Evolutionary conservation across 2,888 invertebrate genomes (phyloP), one percentile per base, ranked within the genome.

Genomic region (Agrochola lychnidis): DNA sequence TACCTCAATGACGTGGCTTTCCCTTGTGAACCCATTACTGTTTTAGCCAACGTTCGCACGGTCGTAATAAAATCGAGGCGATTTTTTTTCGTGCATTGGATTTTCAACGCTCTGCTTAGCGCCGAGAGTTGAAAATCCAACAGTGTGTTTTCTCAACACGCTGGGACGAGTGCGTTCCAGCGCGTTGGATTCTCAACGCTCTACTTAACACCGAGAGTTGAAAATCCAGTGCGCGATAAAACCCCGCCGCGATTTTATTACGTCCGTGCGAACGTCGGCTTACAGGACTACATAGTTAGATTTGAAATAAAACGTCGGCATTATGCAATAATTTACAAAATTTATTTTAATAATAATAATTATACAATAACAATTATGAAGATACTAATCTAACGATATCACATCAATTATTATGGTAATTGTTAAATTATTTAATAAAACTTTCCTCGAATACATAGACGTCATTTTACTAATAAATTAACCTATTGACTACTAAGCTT

Each of bases 401-500:
- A 80, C 80, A 80, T 80, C 57, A 80, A 70, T 83, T 59, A 83
- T 82, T 77, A 83, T 70, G 70, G 45, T 82, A 67, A 63, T 81
- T 36, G 0, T 40, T 57, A 64, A 51, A 25, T 59, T 51, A 67
- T 51, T 75, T 56, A 75, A 68, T 67, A 56, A 67, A 61, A 75
- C 6, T 36, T 48, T 30, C 42, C 5, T 25, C 14, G 36, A 80
- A 25, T 74, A 64, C 22, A 64, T 7, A 79, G 5, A 62, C 42
- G 36, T 59, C 53, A 48, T 48, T 76, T 64, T 12, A 57, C 56
- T 53, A 64, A 42, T 51, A 56, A 51, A 48, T 68, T 36, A 51
- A n/a, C 4, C 62, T 76, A 45, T 6, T n/a, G 14, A 59, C 53
- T 76, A 64, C 51, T 51, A n/a, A n/a, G 36, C 10, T 19, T 56